Percentiles rank a stretch among this genome's conserved stretches.
Conservation (phyloP, 2,888 invertebrate genomes). For the Rutpela maculata region DNA sequence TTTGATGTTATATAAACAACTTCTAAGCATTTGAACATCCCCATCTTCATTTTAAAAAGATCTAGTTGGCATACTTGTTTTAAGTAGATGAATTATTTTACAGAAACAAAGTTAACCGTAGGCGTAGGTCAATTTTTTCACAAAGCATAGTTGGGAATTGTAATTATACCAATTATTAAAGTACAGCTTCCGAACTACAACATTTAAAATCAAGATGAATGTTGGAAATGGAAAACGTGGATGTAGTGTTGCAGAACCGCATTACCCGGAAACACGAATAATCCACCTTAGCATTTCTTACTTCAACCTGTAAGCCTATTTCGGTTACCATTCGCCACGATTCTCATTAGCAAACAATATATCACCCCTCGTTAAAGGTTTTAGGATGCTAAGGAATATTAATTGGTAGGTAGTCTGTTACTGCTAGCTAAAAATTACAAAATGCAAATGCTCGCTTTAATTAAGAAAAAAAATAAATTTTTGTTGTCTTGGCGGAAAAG, state of each 20-base stretch:
- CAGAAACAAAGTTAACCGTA: background rate
- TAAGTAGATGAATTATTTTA: background rate
- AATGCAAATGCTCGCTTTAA: background rate
- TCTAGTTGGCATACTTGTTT: too few relatives aligned
- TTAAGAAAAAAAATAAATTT: background rate
- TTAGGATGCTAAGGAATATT: constrained; percentile 26
- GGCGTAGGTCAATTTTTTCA: background rate
- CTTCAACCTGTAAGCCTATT: constrained; percentile 36
- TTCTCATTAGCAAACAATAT: constrained; percentile 33
- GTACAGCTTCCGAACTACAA: constrained; percentile 10
- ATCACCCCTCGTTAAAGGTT: constrained; percentile 21
- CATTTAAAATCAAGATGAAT: constrained; percentile 23
- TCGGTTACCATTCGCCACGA: constrained; percentile 33
- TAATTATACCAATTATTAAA: background rate
- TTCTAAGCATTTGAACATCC: too few relatives aligned
- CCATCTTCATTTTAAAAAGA: too few relatives aligned
- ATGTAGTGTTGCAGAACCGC: constrained; percentile 31
- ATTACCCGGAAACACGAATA: constrained; percentile 33
- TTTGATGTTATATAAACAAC: too few relatives aligned
- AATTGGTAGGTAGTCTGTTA: constrained; percentile 25
- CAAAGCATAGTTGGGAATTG: background rate
- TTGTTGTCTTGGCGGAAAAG: background rate
- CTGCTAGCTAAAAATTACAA: constrained; percentile 9
- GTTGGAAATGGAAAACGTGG: constrained; percentile 9
- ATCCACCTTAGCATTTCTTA: constrained; percentile 34